Base-by-base conservation (phyloP, 2,797 vertebrate genomes). In the Darevskia mixta region DNA sequence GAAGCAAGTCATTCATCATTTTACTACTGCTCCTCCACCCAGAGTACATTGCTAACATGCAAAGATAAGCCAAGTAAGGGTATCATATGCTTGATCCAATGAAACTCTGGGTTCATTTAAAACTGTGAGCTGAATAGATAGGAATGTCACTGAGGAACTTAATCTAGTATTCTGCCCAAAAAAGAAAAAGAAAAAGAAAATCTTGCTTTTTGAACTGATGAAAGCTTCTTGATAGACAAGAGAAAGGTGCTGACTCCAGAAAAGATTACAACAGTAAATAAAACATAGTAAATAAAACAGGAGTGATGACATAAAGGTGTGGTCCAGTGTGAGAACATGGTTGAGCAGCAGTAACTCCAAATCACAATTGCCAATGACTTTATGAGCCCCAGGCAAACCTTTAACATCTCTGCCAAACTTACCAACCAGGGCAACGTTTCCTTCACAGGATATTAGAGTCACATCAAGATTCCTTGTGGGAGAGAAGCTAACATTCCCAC, bases 251-350 rank as follows among this genome's bases (percentile, higher is more conserved):
- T 79, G 11, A 43, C 15, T 41, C 17, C 66, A 77, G 43, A 87
- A 82, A 82, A 45, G 11, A 61, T 27, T 8, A 85, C 15, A 38
- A 75, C 41, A 49, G n/a, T 58, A 75, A 84, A 75, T 18, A 86
- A 78, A 27, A 69, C 8, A 35, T 23, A 20, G 1, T 73, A 79
- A 73, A 66, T 66, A 83, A 67, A 84, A 72, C 45, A 66, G 18
- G 38, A 72, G 32, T 80, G 67, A 81, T 76, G 71, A 85, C 61
- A 80, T 75, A 64, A 45, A 75, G 38, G 35, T 64, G 41, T 45
- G 41, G 66, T 45, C 38, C 29, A 73, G 38, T 85, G 82, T 75
- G 49, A 80, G 76, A 80, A 88, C 49, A 43, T 78, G 49, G 25
- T 55, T 73, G 35, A 88, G 35, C 66, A 79, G 38, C 43, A 45